Evolutionary conservation across 2,888 invertebrate genomes (phyloP).

Genomic region (Amblyteles armatorius): DNA sequence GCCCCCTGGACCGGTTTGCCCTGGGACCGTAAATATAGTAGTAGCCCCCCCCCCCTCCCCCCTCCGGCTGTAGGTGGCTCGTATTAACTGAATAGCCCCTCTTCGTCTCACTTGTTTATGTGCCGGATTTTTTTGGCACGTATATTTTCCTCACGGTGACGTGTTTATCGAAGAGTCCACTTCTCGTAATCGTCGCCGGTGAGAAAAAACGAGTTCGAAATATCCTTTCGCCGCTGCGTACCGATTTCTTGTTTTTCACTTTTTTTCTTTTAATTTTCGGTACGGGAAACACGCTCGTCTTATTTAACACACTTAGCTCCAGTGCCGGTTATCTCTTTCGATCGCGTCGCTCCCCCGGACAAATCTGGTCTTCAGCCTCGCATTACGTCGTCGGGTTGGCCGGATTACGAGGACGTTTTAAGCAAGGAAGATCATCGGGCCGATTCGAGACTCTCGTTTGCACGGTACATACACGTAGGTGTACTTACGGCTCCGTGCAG

Average conservation of each 20-base stretch:
- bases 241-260: neutral
- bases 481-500: slow-evolving; percentile 30
- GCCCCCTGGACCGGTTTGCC: slow-evolving; percentile 75
- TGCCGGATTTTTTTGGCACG: slow-evolving; percentile 36
- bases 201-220: slow-evolving; percentile 37
- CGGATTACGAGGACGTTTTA: slow-evolving; percentile 16
- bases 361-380: slow-evolving; percentile 42
- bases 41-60: slow-evolving; percentile 70
- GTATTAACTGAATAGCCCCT: slow-evolving; percentile 58
- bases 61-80: slow-evolving; percentile 53
- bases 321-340: slow-evolving; percentile 1
- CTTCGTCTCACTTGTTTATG: slow-evolving; percentile 53
- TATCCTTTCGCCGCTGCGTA: slow-evolving; percentile 20
- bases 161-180: slow-evolving; percentile 52
- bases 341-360: slow-evolving; percentile 12
- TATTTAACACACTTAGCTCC: slow-evolving; percentile 10
- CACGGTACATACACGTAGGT: slow-evolving; percentile 4
- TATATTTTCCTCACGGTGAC: slow-evolving; percentile 36
- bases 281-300: slow-evolving; percentile 8
- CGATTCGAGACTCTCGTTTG: slow-evolving; percentile 31
- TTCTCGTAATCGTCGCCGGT: slow-evolving; percentile 3
- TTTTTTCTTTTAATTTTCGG: neutral
- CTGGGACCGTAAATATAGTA: slow-evolving; percentile 71
- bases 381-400: slow-evolving; percentile 20
- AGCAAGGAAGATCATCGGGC: slow-evolving; percentile 20